Percentiles rank a stretch among this genome's conserved stretches.
phyloP scores from a whole-genome alignment of 2,888 invertebrate genomes.

The Halocaridina rubra region DNA sequence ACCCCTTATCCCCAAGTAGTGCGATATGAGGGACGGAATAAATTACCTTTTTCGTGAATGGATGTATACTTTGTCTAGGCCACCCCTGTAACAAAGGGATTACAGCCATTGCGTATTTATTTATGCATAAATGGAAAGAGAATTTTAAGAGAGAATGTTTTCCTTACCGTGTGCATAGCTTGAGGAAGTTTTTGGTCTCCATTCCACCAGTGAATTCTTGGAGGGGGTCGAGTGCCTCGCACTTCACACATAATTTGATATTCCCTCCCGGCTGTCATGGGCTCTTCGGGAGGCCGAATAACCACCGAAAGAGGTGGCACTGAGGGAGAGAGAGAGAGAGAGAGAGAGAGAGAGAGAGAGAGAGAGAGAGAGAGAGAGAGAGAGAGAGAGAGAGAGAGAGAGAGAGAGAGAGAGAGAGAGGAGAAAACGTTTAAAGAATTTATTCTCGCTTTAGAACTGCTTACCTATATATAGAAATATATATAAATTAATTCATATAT shows the following conservation, averaged over 20 bases:
- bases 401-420: neutral
- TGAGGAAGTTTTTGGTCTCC: constrained; percentile 21
- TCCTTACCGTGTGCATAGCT: constrained; percentile 47
- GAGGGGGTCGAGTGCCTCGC: constrained; percentile 45
- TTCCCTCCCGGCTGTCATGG: constrained; percentile 26
- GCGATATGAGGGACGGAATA: no score
- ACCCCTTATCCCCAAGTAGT: no score
- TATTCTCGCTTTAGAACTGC: no score
- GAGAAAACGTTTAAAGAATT: neutral
- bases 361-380: neutral
- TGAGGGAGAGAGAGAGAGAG: neutral
- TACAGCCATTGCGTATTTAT: no score
- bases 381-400: neutral
- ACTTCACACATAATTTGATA: constrained; percentile 47
- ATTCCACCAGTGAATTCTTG: constrained; percentile 49
- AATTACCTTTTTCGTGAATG: no score
- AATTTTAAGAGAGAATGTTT: no score
- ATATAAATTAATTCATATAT: no score
- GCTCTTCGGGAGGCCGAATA: constrained; percentile 25
- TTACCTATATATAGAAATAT: no score
- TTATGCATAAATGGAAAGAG: no score
- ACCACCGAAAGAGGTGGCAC: constrained; percentile 23
- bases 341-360: no score
- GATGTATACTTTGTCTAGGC: no score
- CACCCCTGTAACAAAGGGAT: no score